These are phyloP conservation scores for Neopipo cinnamomea DNA, from an alignment of 2,113 vertebrate genomes.

Conservation along the genomic window DNA sequence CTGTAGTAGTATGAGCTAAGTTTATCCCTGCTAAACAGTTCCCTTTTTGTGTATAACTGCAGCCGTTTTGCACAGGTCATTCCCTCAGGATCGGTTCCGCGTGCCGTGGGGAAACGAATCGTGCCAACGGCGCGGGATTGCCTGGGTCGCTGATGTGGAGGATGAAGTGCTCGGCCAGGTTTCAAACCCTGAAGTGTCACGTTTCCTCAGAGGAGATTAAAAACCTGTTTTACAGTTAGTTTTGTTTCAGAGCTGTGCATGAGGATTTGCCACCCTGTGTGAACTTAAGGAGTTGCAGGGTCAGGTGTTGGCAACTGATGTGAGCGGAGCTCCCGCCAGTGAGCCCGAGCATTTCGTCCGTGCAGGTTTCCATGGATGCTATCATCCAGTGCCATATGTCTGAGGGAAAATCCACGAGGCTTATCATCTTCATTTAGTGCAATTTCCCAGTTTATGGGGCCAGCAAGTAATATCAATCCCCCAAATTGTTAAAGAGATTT, in stretches of 20 bases:
- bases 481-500: not conserved
- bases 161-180: not conserved
- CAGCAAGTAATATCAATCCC: not conserved
- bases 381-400: not conserved
- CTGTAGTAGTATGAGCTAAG: not conserved
- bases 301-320: not conserved
- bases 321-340: not conserved
- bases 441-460: not conserved
- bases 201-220: not conserved
- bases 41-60: not conserved
- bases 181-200: not conserved
- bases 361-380: not conserved
- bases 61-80: not conserved
- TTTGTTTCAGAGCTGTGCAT: not conserved
- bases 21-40: not conserved
- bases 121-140: not conserved
- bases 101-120: not conserved
- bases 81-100: not conserved
- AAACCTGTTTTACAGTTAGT: not conserved
- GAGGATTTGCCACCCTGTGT: accelerated
- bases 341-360: not conserved
- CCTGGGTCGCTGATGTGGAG: not conserved
- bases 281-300: not conserved
- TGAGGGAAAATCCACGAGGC: not conserved
- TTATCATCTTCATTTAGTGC: not conserved